Evolutionary conservation across 1,140 invertebrate species (phyloP).

Genomic region (Holotrichia oblita): DNA sequence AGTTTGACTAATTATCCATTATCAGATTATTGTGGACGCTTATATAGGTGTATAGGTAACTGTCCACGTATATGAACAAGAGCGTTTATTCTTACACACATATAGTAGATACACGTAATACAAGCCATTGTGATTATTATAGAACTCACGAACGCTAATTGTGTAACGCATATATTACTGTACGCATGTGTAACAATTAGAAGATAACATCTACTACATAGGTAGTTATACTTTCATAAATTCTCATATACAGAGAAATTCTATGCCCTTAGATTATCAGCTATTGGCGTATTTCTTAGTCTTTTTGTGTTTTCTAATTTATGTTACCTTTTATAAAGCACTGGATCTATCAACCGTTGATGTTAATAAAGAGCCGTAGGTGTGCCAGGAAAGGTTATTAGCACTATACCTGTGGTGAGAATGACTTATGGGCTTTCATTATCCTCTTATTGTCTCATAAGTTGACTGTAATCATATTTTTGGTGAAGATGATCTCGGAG

Average conservation of each 20-base stretch:
- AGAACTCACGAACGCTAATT: constrained; percentile 3
- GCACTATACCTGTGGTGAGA: neutral
- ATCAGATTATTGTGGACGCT: constrained; percentile 16
- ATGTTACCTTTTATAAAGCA: constrained; percentile 1
- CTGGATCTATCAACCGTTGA: neutral
- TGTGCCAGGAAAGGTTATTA: constrained; percentile 8
- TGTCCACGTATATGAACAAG: neutral
- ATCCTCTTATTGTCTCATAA: neutral
- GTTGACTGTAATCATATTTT: neutral
- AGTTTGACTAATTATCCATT: constrained; percentile 19
- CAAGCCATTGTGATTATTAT: neutral
- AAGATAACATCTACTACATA: neutral
- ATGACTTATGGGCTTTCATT: constrained; percentile 26
- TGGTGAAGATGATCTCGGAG: neutral
- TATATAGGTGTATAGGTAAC: neutral
- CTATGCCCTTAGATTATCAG: neutral
- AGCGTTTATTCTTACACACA: neutral
- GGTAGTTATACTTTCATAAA: neutral
- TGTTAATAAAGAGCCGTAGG: constrained; percentile 6
- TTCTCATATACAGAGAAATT: neutral
- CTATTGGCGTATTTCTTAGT: neutral
- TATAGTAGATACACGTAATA: neutral
- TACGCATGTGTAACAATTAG: neutral
- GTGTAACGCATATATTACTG: neutral
- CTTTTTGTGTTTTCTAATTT: constrained; percentile 1